Evolutionary conservation across 30 jellyfish, hydroid and myxozoan genomes (phyloP).

Genomic region (Pelagia noctiluca): DNA sequence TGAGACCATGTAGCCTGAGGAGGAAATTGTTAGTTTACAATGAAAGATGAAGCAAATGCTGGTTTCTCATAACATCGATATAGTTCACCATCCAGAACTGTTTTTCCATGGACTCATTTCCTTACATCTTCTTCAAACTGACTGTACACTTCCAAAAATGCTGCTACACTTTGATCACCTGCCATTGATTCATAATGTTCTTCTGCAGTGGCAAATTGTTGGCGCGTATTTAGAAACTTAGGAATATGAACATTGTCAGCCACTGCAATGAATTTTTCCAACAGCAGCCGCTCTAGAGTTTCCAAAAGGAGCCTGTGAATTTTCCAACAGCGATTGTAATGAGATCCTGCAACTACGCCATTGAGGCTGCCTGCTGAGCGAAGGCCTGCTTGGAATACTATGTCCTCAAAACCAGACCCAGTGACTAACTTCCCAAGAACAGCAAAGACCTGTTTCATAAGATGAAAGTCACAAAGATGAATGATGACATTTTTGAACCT

Average conservation of each 20-base stretch:
- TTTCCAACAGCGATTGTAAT: slow-evolving; percentile 60
- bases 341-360: slow-evolving; percentile 69
- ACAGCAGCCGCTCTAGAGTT: slow-evolving; percentile 48
- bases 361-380: slow-evolving; percentile 52
- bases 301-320: slow-evolving; percentile 41
- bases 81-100: slow-evolving; percentile 52
- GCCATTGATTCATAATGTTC: slow-evolving; percentile 27
- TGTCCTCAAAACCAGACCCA: slow-evolving; percentile 61
- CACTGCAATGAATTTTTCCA: slow-evolving; percentile 24
- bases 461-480: slow-evolving; percentile 67
- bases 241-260: slow-evolving; percentile 14
- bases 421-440: slow-evolving; percentile 37
- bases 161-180: slow-evolving; percentile 21
- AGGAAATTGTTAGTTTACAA: slow-evolving; percentile 36
- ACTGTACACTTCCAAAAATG: slow-evolving; percentile 33
- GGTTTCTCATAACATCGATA: slow-evolving; percentile 46
- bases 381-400: slow-evolving; percentile 40
- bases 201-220: slow-evolving; percentile 35
- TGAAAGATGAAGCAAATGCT: slow-evolving; percentile 32
- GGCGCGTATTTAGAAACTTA: slow-evolving; percentile 11
- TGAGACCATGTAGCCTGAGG: slow-evolving; percentile 39
- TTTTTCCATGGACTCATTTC: slow-evolving; percentile 47
- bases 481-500: slow-evolving; percentile 44
- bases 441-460: slow-evolving; percentile 69
- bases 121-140: slow-evolving; percentile 26